These are phyloP conservation scores for Aviceda leuphotes DNA, from an alignment of 2,797 vertebrate genomes.

Conservation along the genomic window DNA sequence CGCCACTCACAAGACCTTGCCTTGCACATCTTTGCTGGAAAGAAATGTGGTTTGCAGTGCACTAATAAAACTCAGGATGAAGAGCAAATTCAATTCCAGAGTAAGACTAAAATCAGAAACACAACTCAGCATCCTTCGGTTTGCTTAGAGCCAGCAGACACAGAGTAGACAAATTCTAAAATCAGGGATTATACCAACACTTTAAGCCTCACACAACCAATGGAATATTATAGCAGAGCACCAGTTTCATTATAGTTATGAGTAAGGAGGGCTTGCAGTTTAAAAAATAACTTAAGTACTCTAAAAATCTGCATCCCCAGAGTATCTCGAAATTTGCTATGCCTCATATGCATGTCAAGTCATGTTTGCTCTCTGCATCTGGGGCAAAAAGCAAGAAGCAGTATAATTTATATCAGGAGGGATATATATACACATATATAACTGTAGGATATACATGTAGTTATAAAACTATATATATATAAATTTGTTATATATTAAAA, in stretches of 20 bases:
- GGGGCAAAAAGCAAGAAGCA: neutral
- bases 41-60: neutral
- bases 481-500: neutral
- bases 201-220: neutral
- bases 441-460: neutral
- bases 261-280: neutral
- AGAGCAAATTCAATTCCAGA: conserved; percentile 38
- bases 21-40: neutral
- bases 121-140: neutral
- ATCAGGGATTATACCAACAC: neutral
- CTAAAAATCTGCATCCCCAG: neutral
- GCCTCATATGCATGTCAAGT: neutral
- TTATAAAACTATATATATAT: neutral
- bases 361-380: neutral
- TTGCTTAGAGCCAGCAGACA: conserved; percentile 3
- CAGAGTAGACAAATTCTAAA: neutral
- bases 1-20: neutral
- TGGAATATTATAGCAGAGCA: neutral
- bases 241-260: neutral
- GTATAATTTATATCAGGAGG: neutral
- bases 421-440: neutral
- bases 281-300: neutral
- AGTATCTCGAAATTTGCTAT: neutral
- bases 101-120: conserved; percentile 4
- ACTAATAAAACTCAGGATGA: conserved; percentile 17